Evolutionary conservation across 2,888 invertebrate species (phyloP).

Genomic region (Tachina grossa): DNA sequence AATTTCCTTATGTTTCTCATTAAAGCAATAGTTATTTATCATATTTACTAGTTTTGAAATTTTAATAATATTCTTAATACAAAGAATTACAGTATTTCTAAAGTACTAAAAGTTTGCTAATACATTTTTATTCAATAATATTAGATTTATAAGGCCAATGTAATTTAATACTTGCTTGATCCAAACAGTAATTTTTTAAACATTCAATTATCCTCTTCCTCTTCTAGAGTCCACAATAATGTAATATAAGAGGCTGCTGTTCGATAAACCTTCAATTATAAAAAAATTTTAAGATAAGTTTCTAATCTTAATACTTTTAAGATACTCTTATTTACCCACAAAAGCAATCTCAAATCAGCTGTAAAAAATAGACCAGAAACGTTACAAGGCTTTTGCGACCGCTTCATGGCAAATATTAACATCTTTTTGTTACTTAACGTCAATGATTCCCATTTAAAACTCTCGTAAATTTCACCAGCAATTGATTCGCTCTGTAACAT

Average conservation of each 20-base stretch:
- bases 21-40: neutral
- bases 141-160: no score
- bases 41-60: neutral
- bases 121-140: no score
- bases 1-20: neutral
- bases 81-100: no score
- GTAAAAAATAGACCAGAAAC: slow-evolving; percentile 54
- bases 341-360: slow-evolving; percentile 37
- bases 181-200: no score
- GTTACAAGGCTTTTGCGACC: slow-evolving; percentile 10
- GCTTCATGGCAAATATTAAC: slow-evolving; percentile 43
- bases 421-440: slow-evolving; percentile 33
- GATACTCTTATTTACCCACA: slow-evolving; percentile 20
- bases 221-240: slow-evolving; percentile 38
- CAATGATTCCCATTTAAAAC: slow-evolving; percentile 54
- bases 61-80: slow-evolving; percentile 8
- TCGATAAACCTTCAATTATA: slow-evolving; percentile 50
- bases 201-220: neutral
- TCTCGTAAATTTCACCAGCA: slow-evolving; percentile 48
- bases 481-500: slow-evolving; percentile 42
- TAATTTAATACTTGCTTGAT: no score
- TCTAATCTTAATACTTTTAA: no score
- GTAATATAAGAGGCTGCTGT: slow-evolving; percentile 56
- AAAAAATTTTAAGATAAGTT: neutral
- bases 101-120: no score